Evolutionary conservation across 2,888 invertebrate genomes (phyloP).

Genomic region (Tuberolachnus salignus): DNA sequence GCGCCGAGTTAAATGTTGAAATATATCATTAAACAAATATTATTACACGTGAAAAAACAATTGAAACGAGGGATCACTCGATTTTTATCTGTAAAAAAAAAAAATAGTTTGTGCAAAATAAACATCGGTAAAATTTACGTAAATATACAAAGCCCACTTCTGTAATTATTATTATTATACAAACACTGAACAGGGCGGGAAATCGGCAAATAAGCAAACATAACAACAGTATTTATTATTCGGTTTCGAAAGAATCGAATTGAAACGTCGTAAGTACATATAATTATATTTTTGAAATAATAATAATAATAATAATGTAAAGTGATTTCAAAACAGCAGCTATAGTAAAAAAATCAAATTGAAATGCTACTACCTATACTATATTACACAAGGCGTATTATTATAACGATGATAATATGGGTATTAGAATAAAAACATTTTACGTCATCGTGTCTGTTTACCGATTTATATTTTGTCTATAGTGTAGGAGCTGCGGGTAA

Average conservation of each 20-base stretch:
- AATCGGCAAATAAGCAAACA: conserved; percentile 1
- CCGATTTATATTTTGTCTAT: conserved; percentile 30
- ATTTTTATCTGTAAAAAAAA: too few relatives aligned
- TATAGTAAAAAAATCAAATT: background rate
- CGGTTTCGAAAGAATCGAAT: background rate
- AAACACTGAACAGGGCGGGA: background rate
- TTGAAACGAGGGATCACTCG: too few relatives aligned
- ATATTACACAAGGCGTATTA: conserved; percentile 3
- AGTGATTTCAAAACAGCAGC: conserved; percentile 41
- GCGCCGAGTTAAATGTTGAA: too few relatives aligned
- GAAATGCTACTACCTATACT: background rate
- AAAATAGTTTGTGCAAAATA: too few relatives aligned
- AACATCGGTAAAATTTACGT: too few relatives aligned
- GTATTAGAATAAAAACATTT: conserved; percentile 4
- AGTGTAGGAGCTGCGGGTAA: background rate
- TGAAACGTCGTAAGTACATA: background rate
- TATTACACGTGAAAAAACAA: too few relatives aligned
- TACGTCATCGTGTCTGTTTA: conserved; percentile 12
- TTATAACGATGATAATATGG: conserved; percentile 29
- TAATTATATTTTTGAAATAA: conserved; percentile 22
- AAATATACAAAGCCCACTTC: too few relatives aligned
- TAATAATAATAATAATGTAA: background rate
- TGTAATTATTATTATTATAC: too few relatives aligned
- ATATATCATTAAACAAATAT: too few relatives aligned
- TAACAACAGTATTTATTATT: background rate